Percentiles rank a stretch among this genome's conserved stretches.
phyloP scores from a whole-genome alignment of 2,113 vertebrate genomes.

The Himantopus leucocephalus region DNA sequence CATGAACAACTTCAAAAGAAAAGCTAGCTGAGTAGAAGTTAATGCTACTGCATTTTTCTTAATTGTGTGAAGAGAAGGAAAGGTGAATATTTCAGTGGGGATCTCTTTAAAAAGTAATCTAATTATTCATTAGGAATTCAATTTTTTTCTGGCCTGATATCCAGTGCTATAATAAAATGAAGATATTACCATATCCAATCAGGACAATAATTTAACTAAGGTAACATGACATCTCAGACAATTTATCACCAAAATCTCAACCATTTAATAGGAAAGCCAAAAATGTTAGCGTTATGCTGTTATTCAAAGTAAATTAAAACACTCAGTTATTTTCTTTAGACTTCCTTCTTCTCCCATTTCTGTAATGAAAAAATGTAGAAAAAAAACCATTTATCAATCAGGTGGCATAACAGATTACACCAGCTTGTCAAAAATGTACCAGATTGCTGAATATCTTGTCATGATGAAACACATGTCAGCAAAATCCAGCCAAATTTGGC shows the following conservation, averaged over 20 bases:
- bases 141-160: not conserved
- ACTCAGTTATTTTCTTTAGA: not conserved
- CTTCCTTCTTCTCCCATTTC: not conserved
- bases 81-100: not conserved
- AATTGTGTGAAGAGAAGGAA: not conserved
- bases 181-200: not conserved
- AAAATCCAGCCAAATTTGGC: slow-evolving; percentile 43
- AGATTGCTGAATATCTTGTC: slow-evolving; percentile 49
- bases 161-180: not conserved
- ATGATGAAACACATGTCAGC: not conserved
- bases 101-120: not conserved
- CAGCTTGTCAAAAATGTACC: slow-evolving; percentile 29
- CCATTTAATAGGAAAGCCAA: not conserved
- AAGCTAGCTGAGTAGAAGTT: not conserved
- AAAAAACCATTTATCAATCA: slow-evolving; percentile 28
- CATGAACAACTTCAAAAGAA: not conserved
- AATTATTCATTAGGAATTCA: not conserved
- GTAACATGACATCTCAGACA: not conserved
- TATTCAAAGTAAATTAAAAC: not conserved
- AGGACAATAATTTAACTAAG: not conserved
- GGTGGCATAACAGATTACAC: not conserved
- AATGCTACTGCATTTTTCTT: not conserved
- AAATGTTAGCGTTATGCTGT: not conserved
- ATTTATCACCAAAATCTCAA: not conserved
- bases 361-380: slow-evolving; percentile 5